phyloP scores from a whole-genome alignment of 2,113 vertebrate genomes.

The Ursus arctos region DNA sequence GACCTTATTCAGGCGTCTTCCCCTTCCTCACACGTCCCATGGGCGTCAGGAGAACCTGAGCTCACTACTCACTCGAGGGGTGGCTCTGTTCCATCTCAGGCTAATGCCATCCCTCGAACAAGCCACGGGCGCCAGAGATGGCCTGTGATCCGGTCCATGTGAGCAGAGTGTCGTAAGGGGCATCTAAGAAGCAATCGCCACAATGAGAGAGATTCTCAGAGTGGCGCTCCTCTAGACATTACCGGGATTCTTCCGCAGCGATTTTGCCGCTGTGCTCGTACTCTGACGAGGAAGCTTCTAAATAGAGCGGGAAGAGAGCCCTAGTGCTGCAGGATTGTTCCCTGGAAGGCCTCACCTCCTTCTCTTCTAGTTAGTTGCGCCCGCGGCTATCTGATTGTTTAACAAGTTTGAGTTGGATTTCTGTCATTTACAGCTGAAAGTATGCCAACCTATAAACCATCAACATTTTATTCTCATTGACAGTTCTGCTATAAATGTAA shows the following conservation, averaged over 20 bases:
- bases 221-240: background rate
- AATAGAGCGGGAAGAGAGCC: background rate
- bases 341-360: background rate
- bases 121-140: background rate
- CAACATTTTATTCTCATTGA: background rate
- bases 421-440: background rate
- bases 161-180: background rate
- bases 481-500: background rate
- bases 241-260: background rate
- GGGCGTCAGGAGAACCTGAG: background rate
- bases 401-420: background rate
- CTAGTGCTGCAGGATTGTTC: background rate
- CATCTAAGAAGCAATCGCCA: background rate
- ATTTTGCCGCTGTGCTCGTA: background rate
- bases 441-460: background rate
- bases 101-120: background rate
- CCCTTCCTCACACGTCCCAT: background rate
- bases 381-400: background rate
- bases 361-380: background rate
- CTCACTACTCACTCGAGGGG: background rate
- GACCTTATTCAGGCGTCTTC: background rate
- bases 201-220: background rate
- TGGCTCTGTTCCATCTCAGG: background rate
- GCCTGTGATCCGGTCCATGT: background rate
- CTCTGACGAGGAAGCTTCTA: background rate